These are phyloP conservation scores for Peromyscus aztecus DNA, from an alignment of 2,797 vertebrate genomes.

Conservation along the genomic window DNA sequence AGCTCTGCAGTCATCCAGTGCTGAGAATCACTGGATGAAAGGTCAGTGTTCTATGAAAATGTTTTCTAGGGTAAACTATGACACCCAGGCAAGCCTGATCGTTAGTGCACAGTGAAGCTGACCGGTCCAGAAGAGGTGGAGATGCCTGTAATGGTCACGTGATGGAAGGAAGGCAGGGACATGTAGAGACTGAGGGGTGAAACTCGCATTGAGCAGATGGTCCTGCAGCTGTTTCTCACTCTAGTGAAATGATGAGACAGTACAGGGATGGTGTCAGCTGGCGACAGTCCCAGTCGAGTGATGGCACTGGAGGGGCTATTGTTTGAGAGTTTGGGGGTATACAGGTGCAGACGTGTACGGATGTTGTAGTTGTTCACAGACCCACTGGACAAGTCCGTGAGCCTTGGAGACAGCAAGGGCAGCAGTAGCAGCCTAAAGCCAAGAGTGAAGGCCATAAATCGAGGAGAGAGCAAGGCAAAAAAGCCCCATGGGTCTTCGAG, in stretches of 20 bases:
- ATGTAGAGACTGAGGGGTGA: neutral
- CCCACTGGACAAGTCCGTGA: neutral
- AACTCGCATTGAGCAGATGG: neutral
- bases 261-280: neutral
- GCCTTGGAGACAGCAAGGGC: neutral
- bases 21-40: slow-evolving; percentile 12
- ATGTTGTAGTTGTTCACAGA: neutral
- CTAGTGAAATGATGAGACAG: neutral
- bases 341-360: neutral
- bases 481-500: neutral
- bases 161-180: neutral
- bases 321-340: neutral
- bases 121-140: neutral
- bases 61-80: neutral
- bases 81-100: neutral
- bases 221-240: neutral
- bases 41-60: neutral
- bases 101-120: neutral
- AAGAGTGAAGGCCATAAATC: neutral
- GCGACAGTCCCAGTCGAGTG: neutral
- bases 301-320: neutral
- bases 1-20: neutral
- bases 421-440: neutral
- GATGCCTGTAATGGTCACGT: neutral
- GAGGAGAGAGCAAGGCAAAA: neutral